Percentiles rank a stretch among this genome's conserved stretches.
These are phyloP conservation scores for Ptychoptera contaminata DNA, from an alignment of 2,888 invertebrate species.

Conservation along the genomic window DNA sequence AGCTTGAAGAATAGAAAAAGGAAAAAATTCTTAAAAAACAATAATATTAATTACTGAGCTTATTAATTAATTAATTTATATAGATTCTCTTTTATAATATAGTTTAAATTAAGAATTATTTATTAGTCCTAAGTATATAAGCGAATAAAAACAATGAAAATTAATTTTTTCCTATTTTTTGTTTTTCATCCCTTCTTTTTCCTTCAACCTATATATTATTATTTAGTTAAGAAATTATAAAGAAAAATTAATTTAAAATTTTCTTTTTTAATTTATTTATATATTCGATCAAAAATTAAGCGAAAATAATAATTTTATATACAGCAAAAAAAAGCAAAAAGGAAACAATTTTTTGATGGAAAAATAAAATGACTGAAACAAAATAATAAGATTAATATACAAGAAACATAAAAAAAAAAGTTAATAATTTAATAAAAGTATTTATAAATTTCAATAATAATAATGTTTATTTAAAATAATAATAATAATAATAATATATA, in stretches of 20 bases:
- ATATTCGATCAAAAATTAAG: no score
- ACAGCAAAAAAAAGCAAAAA: background rate
- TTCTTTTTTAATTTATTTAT: conserved; percentile 1
- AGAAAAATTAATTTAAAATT: background rate
- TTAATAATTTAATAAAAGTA: conserved; percentile 5
- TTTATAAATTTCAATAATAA: conserved; percentile 4
- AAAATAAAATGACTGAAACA: conserved; percentile 6
- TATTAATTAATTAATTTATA: no score
- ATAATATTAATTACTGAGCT: no score
- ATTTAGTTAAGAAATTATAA: no score
- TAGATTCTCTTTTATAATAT: no score
- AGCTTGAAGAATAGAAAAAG: no score
- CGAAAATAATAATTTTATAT: background rate
- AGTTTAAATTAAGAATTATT: background rate
- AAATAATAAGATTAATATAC: conserved; percentile 6
- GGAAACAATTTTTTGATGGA: background rate
- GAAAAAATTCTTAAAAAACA: no score
- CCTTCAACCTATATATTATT: no score
- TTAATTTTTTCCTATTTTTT: no score
- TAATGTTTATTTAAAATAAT: conserved; percentile 4
- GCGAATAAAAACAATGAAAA: no score
- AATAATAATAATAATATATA: background rate
- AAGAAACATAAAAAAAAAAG: conserved; percentile 7
- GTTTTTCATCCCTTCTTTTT: no score
- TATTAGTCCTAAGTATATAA: no score